Evolutionary conservation across 2,888 invertebrate species (phyloP).

Genomic region (Homarus gammarus): DNA sequence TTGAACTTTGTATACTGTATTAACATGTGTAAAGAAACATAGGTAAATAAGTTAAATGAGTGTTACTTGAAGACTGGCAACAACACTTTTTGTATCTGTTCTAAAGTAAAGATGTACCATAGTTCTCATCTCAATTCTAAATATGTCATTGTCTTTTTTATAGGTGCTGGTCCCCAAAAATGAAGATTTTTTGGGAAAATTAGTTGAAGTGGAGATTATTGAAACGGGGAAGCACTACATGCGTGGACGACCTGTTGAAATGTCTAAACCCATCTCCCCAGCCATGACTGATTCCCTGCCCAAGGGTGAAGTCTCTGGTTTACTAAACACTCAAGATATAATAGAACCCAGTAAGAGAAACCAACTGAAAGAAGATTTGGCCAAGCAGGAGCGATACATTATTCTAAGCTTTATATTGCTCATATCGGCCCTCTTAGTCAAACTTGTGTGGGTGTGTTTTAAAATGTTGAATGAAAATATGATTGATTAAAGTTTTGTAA

Average conservation of each 20-base stretch:
- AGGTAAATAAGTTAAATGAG: too few species aligned
- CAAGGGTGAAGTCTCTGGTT: conserved; percentile 47
- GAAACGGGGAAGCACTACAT: conserved; percentile 75
- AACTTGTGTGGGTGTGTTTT: conserved; percentile 69
- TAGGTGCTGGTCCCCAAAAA: conserved; percentile 89
- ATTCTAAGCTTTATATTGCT: conserved; percentile 71
- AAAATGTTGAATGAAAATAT: conserved; percentile 58
- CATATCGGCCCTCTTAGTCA: conserved; percentile 70
- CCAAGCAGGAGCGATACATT: conserved; percentile 67
- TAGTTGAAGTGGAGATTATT: conserved; percentile 87
- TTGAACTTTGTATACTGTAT: too few species aligned
- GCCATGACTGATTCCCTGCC: conserved; percentile 41
- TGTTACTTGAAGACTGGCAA: too few species aligned
- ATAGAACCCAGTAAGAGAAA: background rate
- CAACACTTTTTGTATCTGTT: too few species aligned
- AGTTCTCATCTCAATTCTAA: too few species aligned
- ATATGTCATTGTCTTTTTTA: too few species aligned
- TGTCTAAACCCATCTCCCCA: conserved; percentile 41
- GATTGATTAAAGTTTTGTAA: conserved; percentile 25
- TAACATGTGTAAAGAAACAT: too few species aligned
- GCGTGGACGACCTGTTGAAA: conserved; percentile 57
- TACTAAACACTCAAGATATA: conserved; percentile 6
- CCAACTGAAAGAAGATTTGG: conserved; percentile 51
- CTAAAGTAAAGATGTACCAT: too few species aligned
- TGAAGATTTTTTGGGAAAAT: conserved; percentile 88